These are phyloP conservation scores for Pelmatolapia mariae DNA, from an alignment of 2,113 vertebrate species.

Conservation along the genomic window DNA sequence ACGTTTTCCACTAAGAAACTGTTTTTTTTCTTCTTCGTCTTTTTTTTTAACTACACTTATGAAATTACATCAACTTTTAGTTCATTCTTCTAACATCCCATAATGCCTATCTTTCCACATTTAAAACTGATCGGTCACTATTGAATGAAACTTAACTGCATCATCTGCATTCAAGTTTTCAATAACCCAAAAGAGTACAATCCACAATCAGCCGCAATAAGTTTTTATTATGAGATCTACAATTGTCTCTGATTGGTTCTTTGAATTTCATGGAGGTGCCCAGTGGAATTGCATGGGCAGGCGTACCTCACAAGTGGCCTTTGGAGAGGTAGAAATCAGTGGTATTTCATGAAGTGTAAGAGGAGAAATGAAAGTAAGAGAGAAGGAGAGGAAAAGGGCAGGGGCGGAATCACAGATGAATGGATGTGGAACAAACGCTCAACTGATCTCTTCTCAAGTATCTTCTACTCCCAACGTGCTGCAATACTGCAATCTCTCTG, in stretches of 20 bases:
- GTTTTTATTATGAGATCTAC: conserved; percentile 1
- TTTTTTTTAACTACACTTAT: not conserved
- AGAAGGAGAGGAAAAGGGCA: conserved; percentile 1
- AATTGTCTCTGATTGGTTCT: conserved; percentile 40
- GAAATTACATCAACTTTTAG: not conserved
- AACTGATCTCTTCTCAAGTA: not conserved
- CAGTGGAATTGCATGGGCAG: not conserved
- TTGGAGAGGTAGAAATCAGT: conserved; percentile 30
- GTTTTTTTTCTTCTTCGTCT: not conserved
- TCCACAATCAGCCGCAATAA: conserved; percentile 8
- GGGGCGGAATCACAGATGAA: conserved; percentile 29
- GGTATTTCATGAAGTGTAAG: conserved; percentile 14
- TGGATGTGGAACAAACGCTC: conserved; percentile 17
- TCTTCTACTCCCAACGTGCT: not conserved
- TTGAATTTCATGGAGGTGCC: conserved; percentile 4
- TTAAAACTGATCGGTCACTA: not conserved
- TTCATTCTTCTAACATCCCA: not conserved
- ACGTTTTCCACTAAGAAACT: not conserved
- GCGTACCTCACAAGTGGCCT: conserved; percentile 6
- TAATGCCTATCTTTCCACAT: not conserved
- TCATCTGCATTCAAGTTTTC: not conserved
- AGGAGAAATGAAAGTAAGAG: not conserved
- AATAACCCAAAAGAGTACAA: not conserved
- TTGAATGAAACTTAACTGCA: not conserved
- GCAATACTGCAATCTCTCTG: not conserved